Base-by-base conservation (phyloP, 1,140 invertebrate species). In the Drosophila equinoxialis region DNA sequence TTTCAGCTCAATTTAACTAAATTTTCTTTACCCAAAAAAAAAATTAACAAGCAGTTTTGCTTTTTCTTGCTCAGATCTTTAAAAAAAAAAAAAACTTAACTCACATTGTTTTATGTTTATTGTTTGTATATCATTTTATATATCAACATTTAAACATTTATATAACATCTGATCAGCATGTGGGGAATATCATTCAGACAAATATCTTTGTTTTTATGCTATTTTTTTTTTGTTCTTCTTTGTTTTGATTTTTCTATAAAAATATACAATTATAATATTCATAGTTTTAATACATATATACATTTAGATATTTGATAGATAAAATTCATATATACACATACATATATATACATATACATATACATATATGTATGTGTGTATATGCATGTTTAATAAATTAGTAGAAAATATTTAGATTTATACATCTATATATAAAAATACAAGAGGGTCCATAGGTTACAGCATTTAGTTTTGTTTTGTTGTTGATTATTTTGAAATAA, bases 391-490 rank as follows among this genome's bases (percentile, higher is more conserved):
- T 33, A 74, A 79, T 87, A 87, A 87, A 82, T 87, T 66, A 82
- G 83, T 87, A 87, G 83, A 87, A 87, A 87, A 87, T 87, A 83
- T 57, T 77, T 73, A 30, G 6, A 30, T 68, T 62, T 73, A 63
- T 48, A 4, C 14, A 35, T 65, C 70, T 72, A 79, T 87, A 79
- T 87, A 87, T 89, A 87, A 87, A 87, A 87, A 87, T 87, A 87
- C 83, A 87, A 77, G 81, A 87, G 83, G 83, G 83, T 87, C 83
- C 83, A 87, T 80, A 74, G 79, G 76, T 87, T 86, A 71, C 83
- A 75, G 74, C 71, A 48, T 51, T 30, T 57, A 35, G 51, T 69
- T 64, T 57, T 37, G 30, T 64, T 30, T n/a, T 48, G 39, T 61
- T 60, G 59, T 73, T 26, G 26, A 0, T 26, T 26, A 26, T 57